These are phyloP conservation scores for Pempheris klunzingeri DNA, from an alignment of 2,797 vertebrate genomes.

Conservation along the genomic window DNA sequence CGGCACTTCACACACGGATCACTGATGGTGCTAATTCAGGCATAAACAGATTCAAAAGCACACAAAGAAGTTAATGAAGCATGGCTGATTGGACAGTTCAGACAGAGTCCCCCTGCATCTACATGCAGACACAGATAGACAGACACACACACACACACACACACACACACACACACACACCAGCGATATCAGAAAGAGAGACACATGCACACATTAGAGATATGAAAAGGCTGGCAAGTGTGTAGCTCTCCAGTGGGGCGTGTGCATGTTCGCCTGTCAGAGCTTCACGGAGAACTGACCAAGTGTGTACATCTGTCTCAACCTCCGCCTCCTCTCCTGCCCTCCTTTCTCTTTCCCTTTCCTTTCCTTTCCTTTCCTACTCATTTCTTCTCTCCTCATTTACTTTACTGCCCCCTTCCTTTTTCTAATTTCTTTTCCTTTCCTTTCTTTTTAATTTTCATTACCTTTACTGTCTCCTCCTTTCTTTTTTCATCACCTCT, in stretches of 20 bases:
- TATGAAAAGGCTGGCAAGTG: constrained; percentile 24
- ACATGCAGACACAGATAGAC: too few species aligned
- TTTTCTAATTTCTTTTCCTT: neutral
- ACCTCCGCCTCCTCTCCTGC: constrained; percentile 3
- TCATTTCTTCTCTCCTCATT: neutral
- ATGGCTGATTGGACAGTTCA: constrained; percentile 56
- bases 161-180: constrained; percentile 13
- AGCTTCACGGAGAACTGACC: constrained; percentile 42
- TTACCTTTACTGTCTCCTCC: too few species aligned
- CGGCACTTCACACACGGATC: constrained; percentile 42
- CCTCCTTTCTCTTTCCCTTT: neutral
- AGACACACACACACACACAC: constrained; percentile 18
- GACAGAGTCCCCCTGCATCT: constrained; percentile 15
- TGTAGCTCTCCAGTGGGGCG: constrained; percentile 17
- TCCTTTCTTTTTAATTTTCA: neutral
- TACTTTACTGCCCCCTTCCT: neutral
- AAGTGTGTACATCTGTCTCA: constrained; percentile 38
- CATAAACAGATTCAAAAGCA: constrained; percentile 53
- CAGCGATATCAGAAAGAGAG: neutral
- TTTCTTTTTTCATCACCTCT: neutral
- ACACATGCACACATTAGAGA: constrained; percentile 18
- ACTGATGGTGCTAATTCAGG: constrained; percentile 59
- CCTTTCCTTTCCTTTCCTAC: too few species aligned
- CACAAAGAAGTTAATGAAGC: constrained; percentile 72
- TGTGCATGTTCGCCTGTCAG: constrained; percentile 52